phyloP scores from a whole-genome alignment of 2,797 vertebrate genomes.

The Todus mexicanus region DNA sequence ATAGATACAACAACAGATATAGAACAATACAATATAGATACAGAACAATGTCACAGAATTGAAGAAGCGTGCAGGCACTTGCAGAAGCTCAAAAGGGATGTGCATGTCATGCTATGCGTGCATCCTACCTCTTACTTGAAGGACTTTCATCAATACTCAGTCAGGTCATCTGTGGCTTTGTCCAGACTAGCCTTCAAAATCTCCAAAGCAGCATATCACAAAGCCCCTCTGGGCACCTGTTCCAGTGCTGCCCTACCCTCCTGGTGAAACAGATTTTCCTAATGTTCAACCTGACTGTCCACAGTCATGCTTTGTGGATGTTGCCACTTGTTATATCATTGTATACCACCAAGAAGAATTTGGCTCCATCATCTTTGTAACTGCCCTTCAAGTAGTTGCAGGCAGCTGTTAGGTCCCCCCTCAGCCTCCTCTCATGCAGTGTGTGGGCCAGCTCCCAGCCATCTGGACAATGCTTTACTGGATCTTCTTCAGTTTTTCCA shows the following conservation, averaged over 20 bases:
- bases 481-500: neutral
- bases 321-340: neutral
- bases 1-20: no score
- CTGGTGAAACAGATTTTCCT: neutral
- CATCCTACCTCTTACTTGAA: neutral
- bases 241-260: neutral
- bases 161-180: neutral
- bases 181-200: neutral
- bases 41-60: no score
- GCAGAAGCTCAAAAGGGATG: neutral
- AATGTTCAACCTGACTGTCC: neutral
- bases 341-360: neutral
- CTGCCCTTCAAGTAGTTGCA: neutral
- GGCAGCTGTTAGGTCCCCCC: neutral
- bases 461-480: neutral
- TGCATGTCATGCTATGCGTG: neutral
- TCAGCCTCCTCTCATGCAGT: neutral
- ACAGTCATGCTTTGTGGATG: neutral
- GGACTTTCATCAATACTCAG: neutral
- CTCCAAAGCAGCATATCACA: neutral
- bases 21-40: no score
- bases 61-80: no score
- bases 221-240: neutral
- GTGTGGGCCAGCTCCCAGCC: neutral
- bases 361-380: neutral